Percentiles rank a stretch among this genome's conserved stretches.
Evolutionary conservation across 1,140 invertebrate species (phyloP).

Genomic region (Caenorhabditis tropicalis): DNA sequence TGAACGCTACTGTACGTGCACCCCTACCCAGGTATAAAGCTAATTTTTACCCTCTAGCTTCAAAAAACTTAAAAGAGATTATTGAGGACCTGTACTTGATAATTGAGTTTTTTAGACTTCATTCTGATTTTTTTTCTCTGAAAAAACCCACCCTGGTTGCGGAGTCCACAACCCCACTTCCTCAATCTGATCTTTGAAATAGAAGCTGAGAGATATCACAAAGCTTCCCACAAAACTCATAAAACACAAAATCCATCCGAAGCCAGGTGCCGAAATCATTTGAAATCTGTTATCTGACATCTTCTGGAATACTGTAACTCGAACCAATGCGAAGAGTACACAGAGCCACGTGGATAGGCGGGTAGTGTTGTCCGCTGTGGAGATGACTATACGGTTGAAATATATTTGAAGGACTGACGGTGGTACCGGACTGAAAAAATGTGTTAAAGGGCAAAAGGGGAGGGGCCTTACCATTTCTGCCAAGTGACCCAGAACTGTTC

Average conservation of each 20-base stretch:
- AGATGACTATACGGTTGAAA: not conserved
- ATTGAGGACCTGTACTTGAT: no score
- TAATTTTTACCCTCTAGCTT: no score
- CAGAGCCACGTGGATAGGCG: not conserved
- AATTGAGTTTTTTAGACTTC: no score
- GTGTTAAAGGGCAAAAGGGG: not conserved
- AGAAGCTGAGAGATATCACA: not conserved
- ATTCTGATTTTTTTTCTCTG: no score
- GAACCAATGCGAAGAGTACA: not conserved
- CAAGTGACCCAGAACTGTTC: not conserved
- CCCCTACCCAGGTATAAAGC: no score
- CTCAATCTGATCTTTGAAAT: constrained; percentile 18
- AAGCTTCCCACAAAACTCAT: not conserved
- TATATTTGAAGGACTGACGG: not conserved
- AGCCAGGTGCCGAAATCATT: constrained; percentile 2
- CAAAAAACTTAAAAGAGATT: no score
- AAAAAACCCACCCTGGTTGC: not conserved
- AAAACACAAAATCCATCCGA: constrained; percentile 19
- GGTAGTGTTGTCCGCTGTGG: not conserved
- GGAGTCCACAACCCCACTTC: not conserved
- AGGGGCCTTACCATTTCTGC: not conserved
- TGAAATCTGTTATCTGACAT: not conserved
- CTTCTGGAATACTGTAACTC: not conserved
- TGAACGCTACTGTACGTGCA: no score
- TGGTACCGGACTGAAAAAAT: not conserved